Percentiles rank a stretch among this genome's conserved stretches.
Conservation (phyloP, 2,888 invertebrate species). For the Strigamia maritima region DNA sequence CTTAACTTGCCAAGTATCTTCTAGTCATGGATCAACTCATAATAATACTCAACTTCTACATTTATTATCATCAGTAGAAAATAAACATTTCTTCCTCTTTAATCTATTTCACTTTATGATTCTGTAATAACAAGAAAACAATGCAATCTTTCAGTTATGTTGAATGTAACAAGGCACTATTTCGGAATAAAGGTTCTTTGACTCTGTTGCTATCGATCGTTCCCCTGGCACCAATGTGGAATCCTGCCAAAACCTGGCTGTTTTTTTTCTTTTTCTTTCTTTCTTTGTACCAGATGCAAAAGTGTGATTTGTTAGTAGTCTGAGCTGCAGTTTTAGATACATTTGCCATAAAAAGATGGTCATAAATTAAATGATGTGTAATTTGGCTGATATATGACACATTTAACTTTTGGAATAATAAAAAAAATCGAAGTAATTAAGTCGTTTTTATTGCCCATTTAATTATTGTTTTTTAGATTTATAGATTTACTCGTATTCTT, state of each 20-base stretch:
- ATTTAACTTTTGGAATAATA: not conserved
- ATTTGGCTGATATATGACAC: not conserved
- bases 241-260: not conserved
- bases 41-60: not conserved
- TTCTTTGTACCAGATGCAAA: not conserved
- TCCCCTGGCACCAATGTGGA: conserved; percentile 31
- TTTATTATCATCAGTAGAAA: not conserved
- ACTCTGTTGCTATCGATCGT: conserved; percentile 21
- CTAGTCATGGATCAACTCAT: not conserved
- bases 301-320: conserved; percentile 17
- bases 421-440: too few relatives aligned
- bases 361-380: not conserved
- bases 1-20: not conserved
- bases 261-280: not conserved
- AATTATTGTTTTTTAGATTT: too few relatives aligned
- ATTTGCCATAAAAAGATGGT: not conserved
- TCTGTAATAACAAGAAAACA: not conserved
- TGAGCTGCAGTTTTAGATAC: not conserved
- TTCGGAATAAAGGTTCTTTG: conserved; percentile 28
- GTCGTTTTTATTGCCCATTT: too few relatives aligned
- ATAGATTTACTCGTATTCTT: too few relatives aligned
- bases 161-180: conserved; percentile 10
- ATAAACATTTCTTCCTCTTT: not conserved
- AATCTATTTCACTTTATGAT: not conserved
- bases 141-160: not conserved